phyloP scores from a whole-genome alignment of 2,113 vertebrate genomes.

The Lota lota region DNA sequence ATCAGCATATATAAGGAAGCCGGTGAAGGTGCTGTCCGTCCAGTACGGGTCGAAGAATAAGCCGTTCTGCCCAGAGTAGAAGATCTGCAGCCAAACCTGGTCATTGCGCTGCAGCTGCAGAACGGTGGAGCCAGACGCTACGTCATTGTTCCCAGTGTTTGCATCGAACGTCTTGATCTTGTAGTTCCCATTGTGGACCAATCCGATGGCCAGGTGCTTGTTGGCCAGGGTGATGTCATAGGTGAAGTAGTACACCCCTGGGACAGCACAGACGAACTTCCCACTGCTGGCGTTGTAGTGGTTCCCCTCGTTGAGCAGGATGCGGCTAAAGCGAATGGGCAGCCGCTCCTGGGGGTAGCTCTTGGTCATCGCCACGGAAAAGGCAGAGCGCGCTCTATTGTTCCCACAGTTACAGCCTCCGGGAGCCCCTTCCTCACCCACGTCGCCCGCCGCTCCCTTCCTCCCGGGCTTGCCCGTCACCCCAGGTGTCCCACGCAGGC shows the following conservation, averaged over 20 bases:
- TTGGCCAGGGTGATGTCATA: conserved; percentile 95
- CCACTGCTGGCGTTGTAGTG: conserved; percentile 89
- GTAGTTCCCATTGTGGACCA: conserved; percentile 95
- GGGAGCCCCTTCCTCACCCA: conserved; percentile 74
- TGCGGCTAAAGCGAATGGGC: conserved; percentile 92
- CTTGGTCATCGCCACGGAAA: conserved; percentile 90
- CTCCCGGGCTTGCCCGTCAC: conserved; percentile 69
- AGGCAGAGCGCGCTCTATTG: conserved; percentile 82
- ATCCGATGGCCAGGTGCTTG: conserved; percentile 93
- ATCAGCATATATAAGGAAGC: conserved; percentile 92
- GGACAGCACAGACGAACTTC: conserved; percentile 88
- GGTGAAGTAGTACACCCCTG: conserved; percentile 93
- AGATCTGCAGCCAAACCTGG: conserved; percentile 97
- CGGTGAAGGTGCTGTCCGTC: conserved; percentile 96
- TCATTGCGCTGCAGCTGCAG: conserved; percentile 82
- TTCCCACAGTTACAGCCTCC: conserved; percentile 84
- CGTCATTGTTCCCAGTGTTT: conserved; percentile 93
- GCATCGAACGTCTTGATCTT: conserved; percentile 94
- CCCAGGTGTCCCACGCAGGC: conserved; percentile 77
- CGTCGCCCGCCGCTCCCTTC: conserved; percentile 82
- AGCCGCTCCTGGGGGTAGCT: conserved; percentile 91
- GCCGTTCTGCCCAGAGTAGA: conserved; percentile 94
- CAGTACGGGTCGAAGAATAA: conserved; percentile 96
- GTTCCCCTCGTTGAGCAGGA: conserved; percentile 91
- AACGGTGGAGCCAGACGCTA: conserved; percentile 92